Evolutionary conservation across 2,888 invertebrate species (phyloP), one percentile per base, ranked within the genome.

Genomic region (Euzophera pinguis): DNA sequence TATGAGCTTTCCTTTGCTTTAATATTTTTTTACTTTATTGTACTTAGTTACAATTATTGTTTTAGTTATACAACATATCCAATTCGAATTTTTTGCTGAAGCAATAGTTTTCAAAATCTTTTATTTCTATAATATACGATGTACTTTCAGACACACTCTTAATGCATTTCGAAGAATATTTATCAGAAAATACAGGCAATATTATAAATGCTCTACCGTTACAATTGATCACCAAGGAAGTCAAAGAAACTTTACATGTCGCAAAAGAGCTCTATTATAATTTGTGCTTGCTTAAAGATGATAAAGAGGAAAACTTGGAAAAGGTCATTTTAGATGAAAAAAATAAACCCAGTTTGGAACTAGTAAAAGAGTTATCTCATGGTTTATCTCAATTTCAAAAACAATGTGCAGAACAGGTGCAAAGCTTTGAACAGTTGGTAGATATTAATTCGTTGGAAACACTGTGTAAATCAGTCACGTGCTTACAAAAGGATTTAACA

Each of bases 131-230:
- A 32, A 9, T 32, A 32, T 9, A 9, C 7, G 10, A 32, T 32
- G 10, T 9, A 54, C 48, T 54, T 54, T 42, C 54, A 54, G 54
- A 42, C 12, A 48, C 12, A 32, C 16, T 54, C 3, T 17, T 47
- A 42, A 39, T 10, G 12, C 41, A 41, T 16, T 47, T 54, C 4
- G 47, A 50, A 37, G 50, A 47, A 35, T 51, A 51, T 41, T 22
- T 47, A 10, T 42, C 35, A 10, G 42, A 29, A 37, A 48, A 42
- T 27, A 35, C 27, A 14, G n/a, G 10, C 13, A n/a, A 51, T 42
- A 13, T 47, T 3, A 17, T 54, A 16, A 35, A 51, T 51, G 12
- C 13, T 3, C 7, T 51, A 27, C 14, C 37, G 2, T 6, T 22
- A 27, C 3, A 5, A 1, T 22, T 27, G 17, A 13, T 22, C 10